phyloP scores from a whole-genome alignment of 2,888 invertebrate genomes.

The Cheilosia vernalis region DNA sequence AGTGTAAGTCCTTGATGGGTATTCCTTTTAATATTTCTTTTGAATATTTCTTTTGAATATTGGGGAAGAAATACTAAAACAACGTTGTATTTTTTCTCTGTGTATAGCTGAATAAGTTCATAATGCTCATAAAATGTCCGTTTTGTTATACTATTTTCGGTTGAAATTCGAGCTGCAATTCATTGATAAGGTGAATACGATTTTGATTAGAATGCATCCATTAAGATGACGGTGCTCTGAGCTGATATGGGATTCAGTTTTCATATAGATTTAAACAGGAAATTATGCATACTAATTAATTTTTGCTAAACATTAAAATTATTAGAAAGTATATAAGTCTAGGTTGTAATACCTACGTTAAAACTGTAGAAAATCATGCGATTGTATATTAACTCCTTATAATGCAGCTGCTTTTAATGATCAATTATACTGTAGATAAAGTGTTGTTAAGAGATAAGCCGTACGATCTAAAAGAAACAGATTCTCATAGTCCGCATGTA shows the following conservation, averaged over 20 bases:
- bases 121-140: neutral
- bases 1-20: no score
- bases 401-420: neutral
- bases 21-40: no score
- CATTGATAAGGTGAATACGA: slow-evolving; percentile 49
- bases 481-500: slow-evolving; percentile 8
- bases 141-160: neutral
- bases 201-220: slow-evolving; percentile 26
- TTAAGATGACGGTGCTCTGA: slow-evolving; percentile 17
- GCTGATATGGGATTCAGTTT: slow-evolving; percentile 6
- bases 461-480: neutral
- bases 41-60: no score
- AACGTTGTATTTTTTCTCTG: neutral
- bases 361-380: neutral
- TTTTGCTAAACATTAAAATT: neutral
- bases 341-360: neutral
- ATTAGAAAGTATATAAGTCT: neutral
- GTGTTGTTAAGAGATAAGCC: slow-evolving; percentile 12
- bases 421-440: slow-evolving; percentile 31
- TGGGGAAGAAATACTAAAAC: no score
- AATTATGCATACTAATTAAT: slow-evolving; percentile 20
- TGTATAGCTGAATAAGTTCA: neutral
- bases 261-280: slow-evolving; percentile 13
- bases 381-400: neutral
- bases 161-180: slow-evolving; percentile 39